Evolutionary conservation across 2,113 vertebrate genomes (phyloP), one percentile per base, ranked within the genome.

Genomic region (Orycteropus afer): DNA sequence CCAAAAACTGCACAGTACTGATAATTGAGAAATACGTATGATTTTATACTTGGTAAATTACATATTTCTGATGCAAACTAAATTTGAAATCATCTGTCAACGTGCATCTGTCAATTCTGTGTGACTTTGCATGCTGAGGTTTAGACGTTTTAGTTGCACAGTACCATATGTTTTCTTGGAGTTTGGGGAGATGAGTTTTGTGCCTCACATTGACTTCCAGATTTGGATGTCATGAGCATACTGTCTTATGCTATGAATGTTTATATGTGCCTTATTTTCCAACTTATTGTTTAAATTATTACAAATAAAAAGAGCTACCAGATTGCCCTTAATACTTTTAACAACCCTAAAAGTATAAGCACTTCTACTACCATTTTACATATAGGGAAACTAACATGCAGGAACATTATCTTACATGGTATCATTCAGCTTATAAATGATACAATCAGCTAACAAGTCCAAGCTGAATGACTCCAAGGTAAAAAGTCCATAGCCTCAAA

Each of bases 11-110:
- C 83, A 51, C 6, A 55, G 82, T 77, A 63, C 7, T 49, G 55
- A 83, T 25, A 71, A 47, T 27, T 53, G 2, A 88, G 27, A 42
- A 40, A 0, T 51, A 10, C 23, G 7, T 42, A 17, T n/a, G 20
- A 80, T 83, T 93, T 89, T 57, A 3, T 91, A 25, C 93, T 74
- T 7, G 88, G 5, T 67, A 79, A 90, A 83, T 40, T 91, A 1
- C 17, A 81, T 27, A 53, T 88, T 95, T 90, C 47, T 95, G 47
- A 69, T 81, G 14, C 20, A 76, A 82, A 84, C 4, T 45, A 17
- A 79, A 17, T 77, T 91, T 89, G 55, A 74, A 85, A 92, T 93
- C 81, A 86, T 34, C 3, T 47, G 25, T 95, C 73, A 55, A 49
- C 40, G 22, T 23, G 57, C 12, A 69, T 61, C 47, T 69, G 23